Percentiles rank a stretch among this genome's conserved stretches.
phyloP scores from a whole-genome alignment of 2,113 vertebrate genomes.

The Oplegnathus fasciatus region DNA sequence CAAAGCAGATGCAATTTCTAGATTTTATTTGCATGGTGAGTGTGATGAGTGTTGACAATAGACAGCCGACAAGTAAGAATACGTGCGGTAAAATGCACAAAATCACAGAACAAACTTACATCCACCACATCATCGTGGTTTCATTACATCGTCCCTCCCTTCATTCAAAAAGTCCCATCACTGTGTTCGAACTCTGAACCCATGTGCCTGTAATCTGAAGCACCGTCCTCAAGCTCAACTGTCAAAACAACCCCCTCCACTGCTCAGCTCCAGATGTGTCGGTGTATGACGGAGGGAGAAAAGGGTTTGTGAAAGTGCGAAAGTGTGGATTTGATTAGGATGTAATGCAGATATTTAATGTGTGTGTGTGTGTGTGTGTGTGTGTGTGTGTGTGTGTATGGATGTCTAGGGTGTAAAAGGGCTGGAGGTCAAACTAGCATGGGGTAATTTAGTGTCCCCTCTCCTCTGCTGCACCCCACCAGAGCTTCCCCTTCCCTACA shows the following conservation, averaged over 20 bases:
- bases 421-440: conserved; percentile 82
- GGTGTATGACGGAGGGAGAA: conserved; percentile 22
- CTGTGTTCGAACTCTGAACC: conserved; percentile 52
- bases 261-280: conserved; percentile 73
- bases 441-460: conserved; percentile 66
- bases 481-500: conserved; percentile 86
- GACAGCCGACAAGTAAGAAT: neutral
- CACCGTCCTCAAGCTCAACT: conserved; percentile 67
- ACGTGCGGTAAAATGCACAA: neutral
- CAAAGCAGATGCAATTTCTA: neutral
- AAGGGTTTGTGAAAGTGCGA: conserved; percentile 13
- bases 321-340: conserved; percentile 67
- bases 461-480: conserved; percentile 69
- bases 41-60: neutral
- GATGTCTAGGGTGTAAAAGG: conserved; percentile 42
- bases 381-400: conserved; percentile 3
- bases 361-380: neutral
- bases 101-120: neutral
- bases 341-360: conserved; percentile 34
- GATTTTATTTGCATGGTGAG: neutral
- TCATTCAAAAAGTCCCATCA: conserved; percentile 20
- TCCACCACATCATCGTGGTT: neutral
- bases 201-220: conserved; percentile 52
- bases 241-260: conserved; percentile 74
- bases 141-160: conserved; percentile 13